phyloP scores from a whole-genome alignment of 2,113 vertebrate species.

The Gallinago paraguaiae region DNA sequence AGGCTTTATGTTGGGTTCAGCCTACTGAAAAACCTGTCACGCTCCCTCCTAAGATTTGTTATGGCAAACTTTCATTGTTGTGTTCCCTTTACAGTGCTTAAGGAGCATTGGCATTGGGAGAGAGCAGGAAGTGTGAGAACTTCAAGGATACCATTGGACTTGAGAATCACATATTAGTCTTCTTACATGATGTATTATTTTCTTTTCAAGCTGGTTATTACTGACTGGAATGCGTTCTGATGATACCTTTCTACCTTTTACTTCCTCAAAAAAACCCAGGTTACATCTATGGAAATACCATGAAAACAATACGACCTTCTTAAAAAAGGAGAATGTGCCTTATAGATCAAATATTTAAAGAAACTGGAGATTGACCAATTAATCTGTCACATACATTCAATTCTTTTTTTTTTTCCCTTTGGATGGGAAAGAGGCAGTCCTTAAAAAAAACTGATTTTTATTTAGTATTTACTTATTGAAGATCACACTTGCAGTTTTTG shows the following conservation, averaged over 20 bases:
- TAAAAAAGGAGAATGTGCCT: background rate
- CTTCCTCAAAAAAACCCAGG: background rate
- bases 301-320: background rate
- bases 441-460: background rate
- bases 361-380: background rate
- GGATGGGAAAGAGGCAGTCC: background rate
- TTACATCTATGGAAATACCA: background rate
- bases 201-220: background rate
- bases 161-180: background rate
- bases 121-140: background rate
- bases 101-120: background rate
- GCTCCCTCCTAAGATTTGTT: background rate
- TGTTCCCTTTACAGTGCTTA: background rate
- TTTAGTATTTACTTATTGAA: background rate
- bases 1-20: background rate
- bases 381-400: fast-evolving
- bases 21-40: background rate
- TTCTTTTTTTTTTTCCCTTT: background rate
- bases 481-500: background rate
- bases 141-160: background rate
- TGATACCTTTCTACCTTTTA: background rate
- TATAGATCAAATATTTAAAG: background rate
- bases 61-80: fast-evolving
- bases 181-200: background rate
- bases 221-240: background rate